Base-by-base conservation (phyloP, 2,113 vertebrate genomes). In the Brachypteracias leptosomus region DNA sequence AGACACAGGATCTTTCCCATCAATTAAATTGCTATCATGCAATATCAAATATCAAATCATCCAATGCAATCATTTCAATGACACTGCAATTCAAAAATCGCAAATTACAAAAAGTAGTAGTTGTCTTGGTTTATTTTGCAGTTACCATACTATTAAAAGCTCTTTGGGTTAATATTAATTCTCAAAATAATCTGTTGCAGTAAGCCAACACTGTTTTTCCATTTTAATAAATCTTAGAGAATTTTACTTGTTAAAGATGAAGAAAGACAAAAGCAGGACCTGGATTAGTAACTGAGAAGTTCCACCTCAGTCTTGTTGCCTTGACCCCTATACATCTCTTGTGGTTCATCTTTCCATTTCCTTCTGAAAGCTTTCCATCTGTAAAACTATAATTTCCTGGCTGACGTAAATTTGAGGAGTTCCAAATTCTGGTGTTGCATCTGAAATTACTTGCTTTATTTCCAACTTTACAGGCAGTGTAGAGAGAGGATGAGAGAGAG, bases 321-420 rank as follows among this genome's bases (percentile, higher is more conserved):
- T 87, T 94, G 88, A 97, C 94, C 77, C 58, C 58, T 57, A n/a
- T 44, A 88, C 86, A 96, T 96, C 84, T 95, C 91, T 52, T 70
- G 84, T 79, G 91, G 86, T 91, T 93, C 84, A 96, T 97, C 88
- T 97, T 96, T 95, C 96, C 83, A 91, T 93, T 96, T 96, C 90
- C 94, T 95, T 89, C 85, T 93, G 86, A 91, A 96, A 93, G 52
- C 40, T 90, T 97, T 96, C 86, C 95, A 96, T 95, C 78, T 91
- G 70, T 54, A 96, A 66, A 96, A 96, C 93, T 92, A 24, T 97
- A 93, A 96, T 97, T 97, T 97, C 90, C 91, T 96, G 90, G 77
- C 88, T 97, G 96, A 97, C 33, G 74, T 94, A 96, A 91, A 95
- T 70, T 85, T 93, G 68, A 91, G 80, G 82, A 95, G 61, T 77